Evolutionary conservation across 2,113 vertebrate genomes (phyloP).

Genomic region (Macrotis lagotis): DNA sequence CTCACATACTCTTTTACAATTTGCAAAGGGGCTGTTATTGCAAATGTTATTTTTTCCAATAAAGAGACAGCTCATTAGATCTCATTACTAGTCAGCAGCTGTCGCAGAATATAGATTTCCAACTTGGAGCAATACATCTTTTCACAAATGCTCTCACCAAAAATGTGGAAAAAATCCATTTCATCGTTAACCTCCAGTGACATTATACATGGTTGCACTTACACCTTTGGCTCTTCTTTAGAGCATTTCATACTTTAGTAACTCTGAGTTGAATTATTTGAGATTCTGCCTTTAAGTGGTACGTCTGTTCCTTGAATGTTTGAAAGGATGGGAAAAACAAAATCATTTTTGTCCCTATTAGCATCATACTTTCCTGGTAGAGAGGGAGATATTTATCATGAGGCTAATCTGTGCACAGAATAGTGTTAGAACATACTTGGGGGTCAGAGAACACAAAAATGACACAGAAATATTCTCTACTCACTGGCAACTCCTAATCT

Average conservation of each 20-base stretch:
- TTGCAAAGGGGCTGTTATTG: conserved; percentile 77
- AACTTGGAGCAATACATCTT: conserved; percentile 77
- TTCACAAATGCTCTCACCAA: conserved; percentile 76
- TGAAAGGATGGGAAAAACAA: conserved; percentile 37
- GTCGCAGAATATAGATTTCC: conserved; percentile 80
- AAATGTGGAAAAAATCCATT: conserved; percentile 80
- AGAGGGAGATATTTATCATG: conserved; percentile 7
- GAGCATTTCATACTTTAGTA: conserved; percentile 77
- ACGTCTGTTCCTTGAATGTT: conserved; percentile 40
- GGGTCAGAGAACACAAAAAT: neutral
- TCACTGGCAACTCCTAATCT: conserved; percentile 11
- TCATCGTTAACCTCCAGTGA: conserved; percentile 80
- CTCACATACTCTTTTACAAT: conserved; percentile 73
- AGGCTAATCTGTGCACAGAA: neutral
- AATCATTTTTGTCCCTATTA: conserved; percentile 4
- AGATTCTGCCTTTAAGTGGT: conserved; percentile 61
- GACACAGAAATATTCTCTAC: conserved; percentile 8
- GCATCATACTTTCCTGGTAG: conserved; percentile 31
- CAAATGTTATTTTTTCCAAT: conserved; percentile 78
- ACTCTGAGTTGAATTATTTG: conserved; percentile 72
- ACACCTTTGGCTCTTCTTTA: conserved; percentile 73
- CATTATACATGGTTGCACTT: conserved; percentile 69
- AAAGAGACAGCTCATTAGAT: conserved; percentile 83
- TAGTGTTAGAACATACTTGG: neutral
- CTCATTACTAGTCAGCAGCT: conserved; percentile 83